Percentiles rank a stretch among this genome's conserved stretches.
phyloP scores from a whole-genome alignment of 2,888 invertebrate species.

The Melanophora roralis region DNA sequence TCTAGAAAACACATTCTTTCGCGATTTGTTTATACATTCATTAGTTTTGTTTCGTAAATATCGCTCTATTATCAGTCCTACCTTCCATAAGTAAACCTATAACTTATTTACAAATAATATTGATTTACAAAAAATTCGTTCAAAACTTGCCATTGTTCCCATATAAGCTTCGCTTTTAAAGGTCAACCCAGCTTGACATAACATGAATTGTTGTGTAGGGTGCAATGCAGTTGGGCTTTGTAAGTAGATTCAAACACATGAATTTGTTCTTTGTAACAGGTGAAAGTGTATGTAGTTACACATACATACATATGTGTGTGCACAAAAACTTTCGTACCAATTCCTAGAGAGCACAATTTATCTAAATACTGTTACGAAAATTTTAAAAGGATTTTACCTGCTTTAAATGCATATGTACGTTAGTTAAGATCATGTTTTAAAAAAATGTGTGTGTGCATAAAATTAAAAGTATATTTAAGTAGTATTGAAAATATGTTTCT shows the following conservation, averaged over 20 bases:
- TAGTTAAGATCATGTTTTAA: not conserved
- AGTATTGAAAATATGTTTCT: slow-evolving; percentile 44
- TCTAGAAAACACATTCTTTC: too few relatives aligned
- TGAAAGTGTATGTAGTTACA: slow-evolving; percentile 1
- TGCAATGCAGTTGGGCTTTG: too few relatives aligned
- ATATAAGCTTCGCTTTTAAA: too few relatives aligned
- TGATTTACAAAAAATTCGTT: too few relatives aligned
- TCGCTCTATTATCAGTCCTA: too few relatives aligned
- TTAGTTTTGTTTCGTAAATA: too few relatives aligned
- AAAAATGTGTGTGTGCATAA: not conserved
- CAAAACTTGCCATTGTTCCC: too few relatives aligned
- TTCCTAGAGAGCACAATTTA: slow-evolving; percentile 13
- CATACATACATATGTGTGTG: not conserved
- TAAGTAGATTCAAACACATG: slow-evolving; percentile 48
- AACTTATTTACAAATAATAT: too few relatives aligned
- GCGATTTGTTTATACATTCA: too few relatives aligned
- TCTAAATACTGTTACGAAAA: slow-evolving; percentile 46
- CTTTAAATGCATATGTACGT: slow-evolving; percentile 11
- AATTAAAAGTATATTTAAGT: not conserved
- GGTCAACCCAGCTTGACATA: too few relatives aligned
- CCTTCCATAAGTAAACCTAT: too few relatives aligned
- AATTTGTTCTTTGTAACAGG: slow-evolving; percentile 38
- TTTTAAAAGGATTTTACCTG: slow-evolving; percentile 46
- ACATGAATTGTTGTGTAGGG: too few relatives aligned
- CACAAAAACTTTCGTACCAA: not conserved